These are phyloP conservation scores for Chelonus formosanus DNA, from an alignment of 2,888 invertebrate genomes.

Conservation along the genomic window DNA sequence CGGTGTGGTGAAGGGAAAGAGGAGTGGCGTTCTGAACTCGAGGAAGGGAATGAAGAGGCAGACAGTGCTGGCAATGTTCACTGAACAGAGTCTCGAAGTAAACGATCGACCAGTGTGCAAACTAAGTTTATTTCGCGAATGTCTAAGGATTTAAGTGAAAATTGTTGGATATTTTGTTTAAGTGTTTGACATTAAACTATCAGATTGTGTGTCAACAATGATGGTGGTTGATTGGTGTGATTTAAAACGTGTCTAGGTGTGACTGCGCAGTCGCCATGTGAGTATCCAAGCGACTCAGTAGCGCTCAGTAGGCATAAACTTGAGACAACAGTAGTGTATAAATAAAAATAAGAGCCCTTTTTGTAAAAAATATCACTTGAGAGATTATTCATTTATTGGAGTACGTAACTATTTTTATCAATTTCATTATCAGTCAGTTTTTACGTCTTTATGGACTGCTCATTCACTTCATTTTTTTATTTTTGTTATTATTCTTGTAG, in stretches of 20 bases:
- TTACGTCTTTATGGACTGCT: too few species aligned
- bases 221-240: constrained; percentile 39
- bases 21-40: constrained; percentile 48
- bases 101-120: constrained; percentile 36
- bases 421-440: too few species aligned
- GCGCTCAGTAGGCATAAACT: constrained; percentile 18
- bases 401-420: too few species aligned
- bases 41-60: constrained; percentile 38
- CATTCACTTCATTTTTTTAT: too few species aligned
- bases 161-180: constrained; percentile 8
- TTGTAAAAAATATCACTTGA: too few species aligned
- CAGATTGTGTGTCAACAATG: constrained; percentile 28
- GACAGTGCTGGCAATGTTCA: constrained; percentile 50
- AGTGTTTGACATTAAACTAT: constrained; percentile 4
- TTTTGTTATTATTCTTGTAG: constrained; percentile 51
- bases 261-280: constrained; percentile 64
- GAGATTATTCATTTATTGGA: too few species aligned
- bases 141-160: neutral
- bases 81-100: constrained; percentile 45
- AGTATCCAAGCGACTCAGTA: constrained; percentile 47
- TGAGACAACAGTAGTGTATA: constrained; percentile 30
- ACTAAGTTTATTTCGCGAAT: constrained; percentile 26
- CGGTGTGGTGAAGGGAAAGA: constrained; percentile 42
- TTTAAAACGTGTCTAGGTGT: constrained; percentile 60
- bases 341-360: constrained; percentile 19